Percentiles rank a stretch among this genome's conserved stretches.
These are phyloP conservation scores for Actinemys pallida DNA, from an alignment of 2,113 vertebrate genomes.

Conservation along the genomic window DNA sequence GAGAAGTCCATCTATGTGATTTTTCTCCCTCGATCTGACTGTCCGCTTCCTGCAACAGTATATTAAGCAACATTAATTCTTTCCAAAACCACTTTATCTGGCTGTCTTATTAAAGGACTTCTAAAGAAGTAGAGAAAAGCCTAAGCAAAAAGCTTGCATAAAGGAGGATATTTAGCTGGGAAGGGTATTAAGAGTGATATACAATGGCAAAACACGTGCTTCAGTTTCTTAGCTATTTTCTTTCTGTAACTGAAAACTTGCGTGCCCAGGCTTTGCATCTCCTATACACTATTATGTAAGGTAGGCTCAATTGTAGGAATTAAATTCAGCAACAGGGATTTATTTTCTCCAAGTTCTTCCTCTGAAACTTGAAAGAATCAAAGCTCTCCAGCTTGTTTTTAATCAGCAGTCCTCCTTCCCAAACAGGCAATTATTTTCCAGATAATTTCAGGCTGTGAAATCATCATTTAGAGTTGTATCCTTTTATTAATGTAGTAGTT, in stretches of 20 bases:
- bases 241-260: neutral
- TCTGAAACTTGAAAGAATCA: neutral
- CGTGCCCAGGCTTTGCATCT: neutral
- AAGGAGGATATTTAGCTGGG: neutral
- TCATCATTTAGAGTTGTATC: neutral
- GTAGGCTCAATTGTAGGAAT: neutral
- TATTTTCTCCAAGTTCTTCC: neutral
- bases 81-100: neutral
- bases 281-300: neutral
- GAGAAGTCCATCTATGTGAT: neutral
- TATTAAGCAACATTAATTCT: neutral
- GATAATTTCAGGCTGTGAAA: neutral
- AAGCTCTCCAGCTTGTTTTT: neutral
- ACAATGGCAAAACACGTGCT: neutral
- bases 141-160: neutral
- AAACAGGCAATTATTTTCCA: neutral
- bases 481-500: neutral
- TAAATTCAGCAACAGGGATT: neutral
- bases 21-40: neutral
- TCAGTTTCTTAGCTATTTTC: neutral
- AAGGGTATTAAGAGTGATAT: neutral
- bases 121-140: neutral
- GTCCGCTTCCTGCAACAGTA: neutral
- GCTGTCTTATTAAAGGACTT: neutral
- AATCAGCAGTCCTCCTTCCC: neutral